phyloP scores from a whole-genome alignment of 1,140 invertebrate genomes.

The Anadara kagoshimensis region DNA sequence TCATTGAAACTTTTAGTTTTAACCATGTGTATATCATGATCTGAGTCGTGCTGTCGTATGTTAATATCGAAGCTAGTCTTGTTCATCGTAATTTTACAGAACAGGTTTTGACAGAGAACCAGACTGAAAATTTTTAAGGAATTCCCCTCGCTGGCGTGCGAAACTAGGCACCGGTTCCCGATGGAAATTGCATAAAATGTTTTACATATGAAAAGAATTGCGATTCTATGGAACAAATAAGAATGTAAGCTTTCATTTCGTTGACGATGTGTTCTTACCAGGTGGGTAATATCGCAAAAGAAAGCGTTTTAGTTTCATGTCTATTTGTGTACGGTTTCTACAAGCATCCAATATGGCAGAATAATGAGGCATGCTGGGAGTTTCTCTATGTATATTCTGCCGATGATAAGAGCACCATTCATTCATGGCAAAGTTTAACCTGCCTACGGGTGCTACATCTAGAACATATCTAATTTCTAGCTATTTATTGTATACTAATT shows the following conservation, averaged over 20 bases:
- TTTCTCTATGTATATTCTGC: no score
- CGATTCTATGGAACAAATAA: neutral
- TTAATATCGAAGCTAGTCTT: no score
- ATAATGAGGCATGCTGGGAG: conserved; percentile 17
- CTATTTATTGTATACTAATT: no score
- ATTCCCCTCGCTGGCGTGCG: neutral
- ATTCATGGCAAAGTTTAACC: no score
- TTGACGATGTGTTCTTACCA: conserved; percentile 50
- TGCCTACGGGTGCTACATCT: no score
- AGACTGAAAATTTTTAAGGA: neutral
- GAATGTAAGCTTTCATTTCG: neutral
- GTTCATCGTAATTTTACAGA: no score
- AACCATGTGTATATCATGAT: no score
- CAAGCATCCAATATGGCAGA: conserved; percentile 57
- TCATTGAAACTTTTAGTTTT: no score
- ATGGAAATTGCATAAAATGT: neutral
- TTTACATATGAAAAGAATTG: neutral
- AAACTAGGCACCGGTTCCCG: neutral
- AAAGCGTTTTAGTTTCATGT: conserved; percentile 73
- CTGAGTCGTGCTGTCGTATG: no score
- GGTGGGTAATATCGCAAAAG: conserved; percentile 72
- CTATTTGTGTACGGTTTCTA: conserved; percentile 40
- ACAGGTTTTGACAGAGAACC: neutral
- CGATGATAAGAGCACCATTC: no score
- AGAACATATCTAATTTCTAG: no score